Evolutionary conservation across 2,113 vertebrate genomes (phyloP), one percentile per base, ranked within the genome.

Genomic region (Raja brachyura): DNA sequence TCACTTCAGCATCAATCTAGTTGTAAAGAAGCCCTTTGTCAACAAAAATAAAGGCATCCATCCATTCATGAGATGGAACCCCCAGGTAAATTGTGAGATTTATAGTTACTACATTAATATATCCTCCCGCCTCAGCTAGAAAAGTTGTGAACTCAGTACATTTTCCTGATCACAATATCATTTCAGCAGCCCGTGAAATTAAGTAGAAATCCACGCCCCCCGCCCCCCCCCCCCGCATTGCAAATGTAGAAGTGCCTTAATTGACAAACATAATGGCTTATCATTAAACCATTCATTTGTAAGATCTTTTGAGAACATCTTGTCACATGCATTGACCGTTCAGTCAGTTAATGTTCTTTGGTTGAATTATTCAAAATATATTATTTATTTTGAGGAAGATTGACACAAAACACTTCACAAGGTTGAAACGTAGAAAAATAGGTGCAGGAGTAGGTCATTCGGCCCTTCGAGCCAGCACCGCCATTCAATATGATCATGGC

Each of bases 341-440:
- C 56, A 61, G 25, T 90, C 39, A 92, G 20, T 92, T 68, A 54
- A 48, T 92, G 90, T 74, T 92, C 68, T 73, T 92, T 92, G 68
- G 90, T 92, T 92, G 90, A 92, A 92, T 48, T 92, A 73, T 73
- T 73, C 66, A 92, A 73, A 70, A 73, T 92, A 70, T 48, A 70
- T 73, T 73, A 73, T 92, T 73, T 73, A 16, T 22, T 25, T 73
- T 73, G 31, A 92, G 20, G 59, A 73, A 68, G 86, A 33, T 92
- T 92, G 31, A 70, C 70, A 92, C 90, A 48, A 18, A 54, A 92
- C 48, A 48, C 66, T 73, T 48, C 31, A 73, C 33, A 92, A 66
- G 66, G 18, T 73, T 73, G 66, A 20, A 73, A 48, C 39, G 39
- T 48, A 48, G 39, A 48, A 48, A 48, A 48, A 48, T 48, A 48